Conservation (phyloP, 2,888 invertebrate genomes). For the Eupithecia subfuscata region DNA sequence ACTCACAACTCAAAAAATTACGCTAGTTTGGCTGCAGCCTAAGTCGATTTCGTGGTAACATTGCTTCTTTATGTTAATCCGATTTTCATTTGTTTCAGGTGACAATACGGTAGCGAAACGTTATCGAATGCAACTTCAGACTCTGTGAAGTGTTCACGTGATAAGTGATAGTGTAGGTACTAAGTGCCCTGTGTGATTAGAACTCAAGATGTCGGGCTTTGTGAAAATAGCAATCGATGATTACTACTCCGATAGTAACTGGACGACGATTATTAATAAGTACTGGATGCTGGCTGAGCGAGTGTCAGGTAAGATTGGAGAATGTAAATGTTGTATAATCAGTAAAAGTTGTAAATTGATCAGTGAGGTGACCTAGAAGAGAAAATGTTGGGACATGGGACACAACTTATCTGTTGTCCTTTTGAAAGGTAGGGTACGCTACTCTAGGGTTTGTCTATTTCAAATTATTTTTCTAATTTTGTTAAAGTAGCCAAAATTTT, state of each 20-base stretch:
- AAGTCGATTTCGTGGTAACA: too few species aligned
- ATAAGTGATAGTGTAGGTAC: slow-evolving; percentile 54
- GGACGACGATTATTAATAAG: slow-evolving; percentile 86
- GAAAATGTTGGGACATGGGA: not conserved
- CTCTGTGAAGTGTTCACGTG: slow-evolving; percentile 46
- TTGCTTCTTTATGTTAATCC: not conserved
- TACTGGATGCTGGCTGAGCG: slow-evolving; percentile 89
- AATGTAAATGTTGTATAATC: slow-evolving; percentile 7
- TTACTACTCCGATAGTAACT: slow-evolving; percentile 85
- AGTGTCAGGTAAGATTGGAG: slow-evolving; percentile 86
- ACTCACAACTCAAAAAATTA: too few species aligned
- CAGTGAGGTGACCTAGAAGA: not conserved
- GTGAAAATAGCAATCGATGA: slow-evolving; percentile 87
- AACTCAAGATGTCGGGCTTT: slow-evolving; percentile 84
- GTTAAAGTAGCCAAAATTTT: too few species aligned
- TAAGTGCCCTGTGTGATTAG: slow-evolving; percentile 35
- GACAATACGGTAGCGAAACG: slow-evolving; percentile 65
- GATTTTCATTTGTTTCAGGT: slow-evolving; percentile 67
- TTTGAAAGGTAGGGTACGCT: not conserved
- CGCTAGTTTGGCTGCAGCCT: too few species aligned
- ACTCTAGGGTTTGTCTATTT: not conserved
- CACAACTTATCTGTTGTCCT: not conserved
- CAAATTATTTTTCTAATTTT: not conserved
- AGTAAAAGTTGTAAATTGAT: not conserved
- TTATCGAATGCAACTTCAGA: slow-evolving; percentile 57